A percentile compares a stretch with the other conserved stretches of the same genome.
phyloP scores from a whole-genome alignment of 2,888 invertebrate species.

The Cheilosia impressa region DNA sequence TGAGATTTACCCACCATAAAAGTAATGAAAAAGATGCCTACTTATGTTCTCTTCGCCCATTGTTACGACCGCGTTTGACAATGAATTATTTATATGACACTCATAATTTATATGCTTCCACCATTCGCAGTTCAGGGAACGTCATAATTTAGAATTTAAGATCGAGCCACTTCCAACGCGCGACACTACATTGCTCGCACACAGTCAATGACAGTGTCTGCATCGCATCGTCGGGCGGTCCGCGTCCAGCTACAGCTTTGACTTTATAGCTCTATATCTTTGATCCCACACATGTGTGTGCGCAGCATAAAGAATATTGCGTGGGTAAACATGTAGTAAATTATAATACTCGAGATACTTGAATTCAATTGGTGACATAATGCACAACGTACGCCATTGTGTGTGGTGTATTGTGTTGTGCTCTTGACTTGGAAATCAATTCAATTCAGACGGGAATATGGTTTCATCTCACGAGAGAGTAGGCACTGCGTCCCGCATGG shows the following conservation, averaged over 20 bases:
- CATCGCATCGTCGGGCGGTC: conserved; percentile 14
- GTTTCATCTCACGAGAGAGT: neutral
- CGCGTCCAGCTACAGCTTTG: conserved; percentile 26
- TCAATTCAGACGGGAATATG: conserved; percentile 45
- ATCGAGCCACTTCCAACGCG: conserved; percentile 62
- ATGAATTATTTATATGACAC: conserved; percentile 73
- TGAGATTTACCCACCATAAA: conserved; percentile 58
- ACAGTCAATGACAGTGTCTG: conserved; percentile 6
- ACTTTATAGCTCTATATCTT: conserved; percentile 27
- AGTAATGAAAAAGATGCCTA: conserved; percentile 65
- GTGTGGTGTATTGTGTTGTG: conserved; percentile 36
- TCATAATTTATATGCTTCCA: conserved; percentile 62
- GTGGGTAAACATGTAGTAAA: conserved; percentile 75
- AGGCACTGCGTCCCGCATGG: neutral
- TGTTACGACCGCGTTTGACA: conserved; percentile 61
- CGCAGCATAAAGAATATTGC: conserved; percentile 71
- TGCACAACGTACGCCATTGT: conserved; percentile 67
- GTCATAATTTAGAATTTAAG: conserved; percentile 71
- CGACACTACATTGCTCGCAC: conserved; percentile 35
- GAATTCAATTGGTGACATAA: conserved; percentile 75
- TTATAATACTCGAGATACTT: conserved; percentile 74
- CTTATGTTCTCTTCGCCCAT: conserved; percentile 49
- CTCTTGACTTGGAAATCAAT: conserved; percentile 63
- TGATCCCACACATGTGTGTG: conserved; percentile 48
- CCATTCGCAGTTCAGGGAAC: conserved; percentile 31